These are phyloP conservation scores for Drosophila cognata DNA, from an alignment of 2,888 invertebrate genomes.

Conservation along the genomic window DNA sequence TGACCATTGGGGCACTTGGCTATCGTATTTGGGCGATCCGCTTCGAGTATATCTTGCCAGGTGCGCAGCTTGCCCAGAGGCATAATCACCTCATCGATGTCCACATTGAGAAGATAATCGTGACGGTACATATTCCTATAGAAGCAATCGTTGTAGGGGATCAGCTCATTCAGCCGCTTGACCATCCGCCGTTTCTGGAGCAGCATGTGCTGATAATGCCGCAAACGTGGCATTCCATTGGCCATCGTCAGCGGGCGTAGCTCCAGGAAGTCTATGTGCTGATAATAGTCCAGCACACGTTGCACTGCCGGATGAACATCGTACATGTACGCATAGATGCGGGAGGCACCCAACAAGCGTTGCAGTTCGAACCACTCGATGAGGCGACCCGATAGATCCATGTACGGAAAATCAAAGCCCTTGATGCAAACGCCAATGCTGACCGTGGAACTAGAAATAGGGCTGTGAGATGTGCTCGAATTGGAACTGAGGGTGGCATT, in stretches of 20 bases:
- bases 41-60: slow-evolving; percentile 86
- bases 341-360: slow-evolving; percentile 92
- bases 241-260: slow-evolving; percentile 92
- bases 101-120: slow-evolving; percentile 92
- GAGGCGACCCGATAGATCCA: slow-evolving; percentile 93
- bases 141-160: slow-evolving; percentile 97
- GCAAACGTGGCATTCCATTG: slow-evolving; percentile 93
- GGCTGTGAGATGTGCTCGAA: background rate
- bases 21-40: slow-evolving; percentile 1
- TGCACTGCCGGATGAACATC: slow-evolving; percentile 94
- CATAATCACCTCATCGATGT: slow-evolving; percentile 96
- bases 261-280: slow-evolving; percentile 87
- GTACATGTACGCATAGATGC: slow-evolving; percentile 94
- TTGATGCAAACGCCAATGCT: slow-evolving; percentile 93
- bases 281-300: slow-evolving; percentile 89
- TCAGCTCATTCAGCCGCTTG: slow-evolving; percentile 95
- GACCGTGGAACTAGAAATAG: background rate
- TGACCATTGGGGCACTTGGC: slow-evolving; percentile 47
- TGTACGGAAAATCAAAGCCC: slow-evolving; percentile 94
- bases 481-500: background rate
- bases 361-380: slow-evolving; percentile 96
- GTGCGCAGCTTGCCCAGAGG: slow-evolving; percentile 85
- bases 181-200: slow-evolving; percentile 93
- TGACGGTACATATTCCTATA: slow-evolving; percentile 95
- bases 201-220: slow-evolving; percentile 93